Conservation (phyloP, 2,113 vertebrate species). For the Triplophysa siluroides region DNA sequence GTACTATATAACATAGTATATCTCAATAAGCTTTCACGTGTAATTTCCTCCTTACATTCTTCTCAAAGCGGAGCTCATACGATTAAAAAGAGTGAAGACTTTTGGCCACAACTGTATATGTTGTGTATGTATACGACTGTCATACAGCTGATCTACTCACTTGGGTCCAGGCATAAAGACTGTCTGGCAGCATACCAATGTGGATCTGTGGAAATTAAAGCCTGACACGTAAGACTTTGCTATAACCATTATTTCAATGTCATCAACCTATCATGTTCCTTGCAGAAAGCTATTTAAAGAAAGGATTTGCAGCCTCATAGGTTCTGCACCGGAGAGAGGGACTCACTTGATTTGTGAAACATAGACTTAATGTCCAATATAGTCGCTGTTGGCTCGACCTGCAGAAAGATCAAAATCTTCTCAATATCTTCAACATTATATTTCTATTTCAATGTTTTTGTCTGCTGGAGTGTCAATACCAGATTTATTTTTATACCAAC, state of each 20-base stretch:
- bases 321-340: neutral
- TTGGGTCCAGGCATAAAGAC: constrained; percentile 88
- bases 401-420: neutral
- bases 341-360: constrained; percentile 89
- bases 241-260: constrained; percentile 4
- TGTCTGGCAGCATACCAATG: constrained; percentile 92
- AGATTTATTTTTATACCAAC: no score
- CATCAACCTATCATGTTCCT: constrained; percentile 23
- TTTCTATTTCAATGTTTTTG: neutral
- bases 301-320: neutral
- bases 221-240: constrained; percentile 20
- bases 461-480: neutral
- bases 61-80: no score
- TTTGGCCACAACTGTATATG: neutral
- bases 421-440: neutral
- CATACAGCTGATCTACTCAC: constrained; percentile 70
- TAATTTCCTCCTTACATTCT: no score
- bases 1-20: no score
- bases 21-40: no score
- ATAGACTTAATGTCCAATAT: constrained; percentile 88
- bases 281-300: constrained; percentile 15
- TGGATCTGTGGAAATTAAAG: constrained; percentile 74
- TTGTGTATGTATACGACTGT: neutral
- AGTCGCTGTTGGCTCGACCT: constrained; percentile 91
- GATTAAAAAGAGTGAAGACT: no score